Percentiles rank a stretch among this genome's conserved stretches.
phyloP scores from a whole-genome alignment of 2,113 vertebrate species.

The Apistogramma diplotaenia region DNA sequence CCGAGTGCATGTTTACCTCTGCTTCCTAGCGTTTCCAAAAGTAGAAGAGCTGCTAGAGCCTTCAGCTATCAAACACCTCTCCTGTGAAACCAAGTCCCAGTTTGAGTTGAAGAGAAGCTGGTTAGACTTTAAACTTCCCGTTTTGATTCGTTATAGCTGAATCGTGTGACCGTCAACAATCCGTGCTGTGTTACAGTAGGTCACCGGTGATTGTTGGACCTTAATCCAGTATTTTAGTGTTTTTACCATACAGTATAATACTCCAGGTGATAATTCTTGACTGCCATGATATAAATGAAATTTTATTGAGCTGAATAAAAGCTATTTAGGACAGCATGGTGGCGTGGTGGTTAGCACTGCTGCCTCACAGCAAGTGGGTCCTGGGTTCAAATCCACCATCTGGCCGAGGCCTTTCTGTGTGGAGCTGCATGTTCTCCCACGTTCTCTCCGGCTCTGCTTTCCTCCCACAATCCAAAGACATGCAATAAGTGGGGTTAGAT shows the following conservation, averaged over 20 bases:
- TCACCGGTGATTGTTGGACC: not conserved
- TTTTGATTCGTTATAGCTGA: not conserved
- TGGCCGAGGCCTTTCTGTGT: no score
- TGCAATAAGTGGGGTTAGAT: no score
- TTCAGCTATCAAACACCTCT: not conserved
- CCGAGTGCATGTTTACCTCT: not conserved
- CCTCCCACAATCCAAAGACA: no score
- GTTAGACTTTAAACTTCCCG: not conserved
- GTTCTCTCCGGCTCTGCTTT: no score
- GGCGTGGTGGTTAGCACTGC: no score
- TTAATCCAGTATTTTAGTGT: not conserved
- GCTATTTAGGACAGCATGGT: not conserved
- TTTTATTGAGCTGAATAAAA: not conserved
- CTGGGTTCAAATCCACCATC: no score
- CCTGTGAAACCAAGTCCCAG: not conserved
- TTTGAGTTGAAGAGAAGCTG: not conserved
- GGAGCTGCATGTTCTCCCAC: no score
- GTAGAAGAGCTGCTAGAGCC: not conserved
- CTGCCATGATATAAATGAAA: not conserved
- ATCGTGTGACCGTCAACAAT: not conserved
- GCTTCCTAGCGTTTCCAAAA: not conserved
- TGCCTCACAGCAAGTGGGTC: no score
- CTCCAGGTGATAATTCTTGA: not conserved
- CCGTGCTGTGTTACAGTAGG: not conserved
- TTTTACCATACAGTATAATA: rapidly evolving